Base-by-base conservation (phyloP, 1,140 invertebrate species). In the Ruditapes philippinarum region DNA sequence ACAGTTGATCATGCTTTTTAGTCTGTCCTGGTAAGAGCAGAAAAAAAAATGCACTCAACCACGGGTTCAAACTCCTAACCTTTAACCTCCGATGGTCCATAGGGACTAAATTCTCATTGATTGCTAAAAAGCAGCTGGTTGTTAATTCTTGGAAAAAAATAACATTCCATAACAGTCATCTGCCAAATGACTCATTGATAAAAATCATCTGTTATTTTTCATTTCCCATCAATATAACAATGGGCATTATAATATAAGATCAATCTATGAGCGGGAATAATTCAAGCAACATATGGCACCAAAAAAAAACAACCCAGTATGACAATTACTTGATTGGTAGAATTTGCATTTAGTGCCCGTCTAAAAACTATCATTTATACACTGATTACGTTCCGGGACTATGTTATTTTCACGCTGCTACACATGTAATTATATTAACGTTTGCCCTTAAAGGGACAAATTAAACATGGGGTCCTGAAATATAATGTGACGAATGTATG, bases 341-440 rank as follows among this genome's bases (percentile, higher is more conserved):
- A 62, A 62, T 62, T 62, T 62, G 57, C 65, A 70, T 70, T 70
- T 17, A n/a, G 5, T 7, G 33, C 65, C 65, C 65, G 14, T 33
- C n/a, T n/a, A n/a, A n/a, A n/a, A 14, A 70, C 65, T 70, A 70
- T 70, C 31, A 70, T 70, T n/a, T 70, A 70, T 70, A 22, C 33
- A 3, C 65, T 17, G 1, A 38, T 70, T 70, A 70, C 65, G 38
- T 70, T 70, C 65, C 65, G 22, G 17, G 33, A 70, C 65, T 33
- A 36, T 70, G 36, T 40, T 12, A 70, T 70, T 40, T 38, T 38
- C 33, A 36, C 5, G 36, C 36, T 28, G 28, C 22, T 70, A n/a
- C n/a, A n/a, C n/a, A n/a, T n/a, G n/a, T n/a, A 70, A 70, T 70
- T 31, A 9, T 70, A 70, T 70, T 70, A 70, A 70, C 38, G 38